Evolutionary conservation across 2,113 vertebrate genomes (phyloP).

Genomic region (Hucho hucho): DNA sequence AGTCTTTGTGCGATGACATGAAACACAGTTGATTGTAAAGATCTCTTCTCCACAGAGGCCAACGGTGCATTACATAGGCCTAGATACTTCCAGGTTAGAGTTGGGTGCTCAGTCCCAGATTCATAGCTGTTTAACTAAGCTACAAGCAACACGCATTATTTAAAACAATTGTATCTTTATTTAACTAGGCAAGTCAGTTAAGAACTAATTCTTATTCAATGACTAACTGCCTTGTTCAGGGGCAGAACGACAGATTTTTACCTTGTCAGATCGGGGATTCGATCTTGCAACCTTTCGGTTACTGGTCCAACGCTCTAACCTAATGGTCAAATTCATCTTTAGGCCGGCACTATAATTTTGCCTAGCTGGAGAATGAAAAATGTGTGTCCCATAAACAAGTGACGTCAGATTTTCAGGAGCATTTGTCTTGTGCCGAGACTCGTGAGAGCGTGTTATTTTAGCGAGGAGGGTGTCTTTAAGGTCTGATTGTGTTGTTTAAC

Average conservation of each 20-base stretch:
- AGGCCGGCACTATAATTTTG: constrained; percentile 63
- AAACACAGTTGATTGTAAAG: too few species aligned
- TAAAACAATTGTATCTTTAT: too few species aligned
- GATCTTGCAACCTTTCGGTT: too few species aligned
- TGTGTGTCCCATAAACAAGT: constrained; percentile 71
- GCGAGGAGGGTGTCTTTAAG: constrained; percentile 71
- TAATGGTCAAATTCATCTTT: constrained; percentile 70
- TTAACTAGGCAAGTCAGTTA: too few species aligned
- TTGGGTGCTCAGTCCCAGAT: neutral
- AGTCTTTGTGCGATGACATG: too few species aligned
- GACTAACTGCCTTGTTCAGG: too few species aligned
- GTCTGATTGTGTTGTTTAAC: constrained; percentile 74
- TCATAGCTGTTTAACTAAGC: neutral
- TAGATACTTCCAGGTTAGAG: neutral
- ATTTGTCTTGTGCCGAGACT: constrained; percentile 66
- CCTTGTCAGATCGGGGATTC: too few species aligned
- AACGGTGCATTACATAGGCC: too few species aligned
- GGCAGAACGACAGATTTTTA: too few species aligned
- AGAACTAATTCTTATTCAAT: too few species aligned
- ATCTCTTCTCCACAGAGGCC: too few species aligned
- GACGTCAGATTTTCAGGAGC: constrained; percentile 65
- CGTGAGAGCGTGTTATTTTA: constrained; percentile 62
- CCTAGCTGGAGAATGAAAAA: constrained; percentile 57
- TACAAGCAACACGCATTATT: constrained; percentile 38
- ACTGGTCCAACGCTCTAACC: too few species aligned